phyloP scores from a whole-genome alignment of 2,113 vertebrate species.

The Misgurnus anguillicaudatus region DNA sequence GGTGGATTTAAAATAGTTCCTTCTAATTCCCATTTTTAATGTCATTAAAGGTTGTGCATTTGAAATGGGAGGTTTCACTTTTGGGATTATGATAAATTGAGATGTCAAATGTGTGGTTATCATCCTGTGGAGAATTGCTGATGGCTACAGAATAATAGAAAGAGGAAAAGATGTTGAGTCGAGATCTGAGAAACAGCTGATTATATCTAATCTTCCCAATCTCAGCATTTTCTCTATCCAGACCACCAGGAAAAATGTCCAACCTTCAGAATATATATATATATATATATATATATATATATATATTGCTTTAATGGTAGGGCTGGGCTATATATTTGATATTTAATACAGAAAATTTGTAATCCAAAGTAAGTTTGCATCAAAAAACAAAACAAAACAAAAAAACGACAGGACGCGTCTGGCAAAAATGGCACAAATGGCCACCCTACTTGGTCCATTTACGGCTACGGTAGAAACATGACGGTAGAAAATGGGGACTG shows the following conservation, averaged over 20 bases:
- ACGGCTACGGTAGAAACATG: too few species aligned
- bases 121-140: background rate
- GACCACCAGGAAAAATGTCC: background rate
- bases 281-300: too few species aligned
- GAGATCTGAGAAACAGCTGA: background rate
- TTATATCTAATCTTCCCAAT: constrained; percentile 7
- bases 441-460: too few species aligned
- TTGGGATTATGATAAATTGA: constrained; percentile 2
- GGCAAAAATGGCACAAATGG: too few species aligned
- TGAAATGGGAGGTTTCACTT: constrained; percentile 8
- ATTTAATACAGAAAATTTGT: too few species aligned
- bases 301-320: too few species aligned
- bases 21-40: background rate
- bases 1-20: too few species aligned
- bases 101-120: background rate
- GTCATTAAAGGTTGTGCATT: constrained; percentile 3
- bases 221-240: constrained; percentile 9
- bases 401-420: too few species aligned
- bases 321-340: too few species aligned
- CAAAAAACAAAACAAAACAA: too few species aligned
- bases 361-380: too few species aligned
- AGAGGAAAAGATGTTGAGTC: background rate
- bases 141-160: background rate
- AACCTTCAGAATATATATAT: background rate
- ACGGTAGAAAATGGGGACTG: too few species aligned